Percentiles rank a stretch among this genome's conserved stretches.
phyloP scores from a whole-genome alignment of 2,113 vertebrate genomes.

The Cyanistes caeruleus region DNA sequence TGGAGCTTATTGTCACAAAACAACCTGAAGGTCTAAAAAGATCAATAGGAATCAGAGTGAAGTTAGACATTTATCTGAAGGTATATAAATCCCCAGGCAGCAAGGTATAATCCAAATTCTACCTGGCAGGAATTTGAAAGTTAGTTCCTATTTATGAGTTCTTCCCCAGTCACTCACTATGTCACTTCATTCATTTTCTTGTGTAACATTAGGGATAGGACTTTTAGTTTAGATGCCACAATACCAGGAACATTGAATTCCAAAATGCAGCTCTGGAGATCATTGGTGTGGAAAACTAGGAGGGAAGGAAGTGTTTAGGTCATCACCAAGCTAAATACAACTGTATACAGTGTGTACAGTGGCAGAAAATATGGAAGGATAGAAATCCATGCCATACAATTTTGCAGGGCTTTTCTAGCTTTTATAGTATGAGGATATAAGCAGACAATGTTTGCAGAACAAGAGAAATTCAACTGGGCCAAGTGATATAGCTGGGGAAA shows the following conservation, averaged over 20 bases:
- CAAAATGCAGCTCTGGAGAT: not conserved
- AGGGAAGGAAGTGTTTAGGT: not conserved
- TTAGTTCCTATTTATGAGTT: not conserved
- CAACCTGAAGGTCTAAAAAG: not conserved
- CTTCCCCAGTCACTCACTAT: not conserved
- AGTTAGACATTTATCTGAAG: conserved; percentile 3
- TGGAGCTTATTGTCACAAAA: conserved; percentile 20
- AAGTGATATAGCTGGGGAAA: not conserved
- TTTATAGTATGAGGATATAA: not conserved
- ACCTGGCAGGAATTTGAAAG: not conserved
- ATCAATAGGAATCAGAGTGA: conserved; percentile 17
- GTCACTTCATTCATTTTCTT: not conserved
- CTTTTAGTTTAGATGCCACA: not conserved
- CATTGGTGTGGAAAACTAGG: not conserved
- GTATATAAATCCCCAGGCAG: not conserved
- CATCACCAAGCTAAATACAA: not conserved
- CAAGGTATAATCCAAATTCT: not conserved
- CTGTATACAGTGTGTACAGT: not conserved
- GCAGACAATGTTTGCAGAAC: not conserved
- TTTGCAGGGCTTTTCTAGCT: not conserved
- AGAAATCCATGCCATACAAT: not conserved
- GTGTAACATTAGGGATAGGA: not conserved
- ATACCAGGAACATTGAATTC: not conserved
- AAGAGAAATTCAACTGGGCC: not conserved
- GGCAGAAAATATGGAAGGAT: not conserved